Conservation (phyloP, 1,140 invertebrate species). For the Drosophila ficusphila region DNA sequence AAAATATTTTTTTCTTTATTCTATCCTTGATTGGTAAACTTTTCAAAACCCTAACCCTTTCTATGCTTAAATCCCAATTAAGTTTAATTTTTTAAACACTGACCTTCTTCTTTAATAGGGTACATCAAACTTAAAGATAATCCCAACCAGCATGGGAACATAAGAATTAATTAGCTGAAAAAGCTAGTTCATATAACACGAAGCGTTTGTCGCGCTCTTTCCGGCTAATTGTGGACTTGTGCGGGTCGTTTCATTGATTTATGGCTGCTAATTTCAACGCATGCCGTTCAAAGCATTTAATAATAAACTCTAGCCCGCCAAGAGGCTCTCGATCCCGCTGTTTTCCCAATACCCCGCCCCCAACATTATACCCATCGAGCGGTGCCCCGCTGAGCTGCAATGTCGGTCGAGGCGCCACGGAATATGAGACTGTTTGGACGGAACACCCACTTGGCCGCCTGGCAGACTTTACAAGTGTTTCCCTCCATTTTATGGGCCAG, state of each 20-base stretch:
- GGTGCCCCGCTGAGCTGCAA: conserved; percentile 53
- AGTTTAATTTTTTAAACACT: not conserved
- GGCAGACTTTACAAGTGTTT: conserved; percentile 75
- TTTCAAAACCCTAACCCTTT: too few species aligned
- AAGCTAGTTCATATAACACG: conserved; percentile 58
- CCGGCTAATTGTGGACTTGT: conserved; percentile 75
- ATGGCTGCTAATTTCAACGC: conserved; percentile 77
- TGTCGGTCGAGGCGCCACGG: conserved; percentile 54
- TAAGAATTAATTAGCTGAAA: conserved; percentile 66
- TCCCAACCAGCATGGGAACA: conserved; percentile 19
- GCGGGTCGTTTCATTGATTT: conserved; percentile 79
- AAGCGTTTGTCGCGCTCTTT: conserved; percentile 32
- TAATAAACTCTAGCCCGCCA: conserved; percentile 73
- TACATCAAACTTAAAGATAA: not conserved
- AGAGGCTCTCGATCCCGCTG: conserved; percentile 43
- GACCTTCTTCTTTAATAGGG: not conserved
- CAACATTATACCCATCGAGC: not conserved
- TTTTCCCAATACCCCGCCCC: not conserved
- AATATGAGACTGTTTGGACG: conserved; percentile 53
- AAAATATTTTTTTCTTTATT: too few species aligned
- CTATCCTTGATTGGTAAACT: too few species aligned
- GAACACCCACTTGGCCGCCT: conserved; percentile 6
- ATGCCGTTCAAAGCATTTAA: conserved; percentile 77
- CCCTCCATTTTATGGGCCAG: conserved; percentile 70
- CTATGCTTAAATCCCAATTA: too few species aligned